phyloP scores from a whole-genome alignment of 2,888 invertebrate genomes.

The Scaptomyza caliginosa region DNA sequence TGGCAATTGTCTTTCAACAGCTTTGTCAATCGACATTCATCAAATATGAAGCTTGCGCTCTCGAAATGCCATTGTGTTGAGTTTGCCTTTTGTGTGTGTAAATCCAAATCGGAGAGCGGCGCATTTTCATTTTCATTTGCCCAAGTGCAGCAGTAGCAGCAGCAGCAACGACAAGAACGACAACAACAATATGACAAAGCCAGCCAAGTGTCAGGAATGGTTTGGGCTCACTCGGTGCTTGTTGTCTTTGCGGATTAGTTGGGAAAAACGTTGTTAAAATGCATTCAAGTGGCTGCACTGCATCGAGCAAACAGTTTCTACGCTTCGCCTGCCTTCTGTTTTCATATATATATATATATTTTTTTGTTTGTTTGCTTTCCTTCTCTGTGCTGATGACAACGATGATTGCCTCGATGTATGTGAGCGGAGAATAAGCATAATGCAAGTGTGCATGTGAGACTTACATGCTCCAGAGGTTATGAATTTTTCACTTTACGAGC shows the following conservation, averaged over 20 bases:
- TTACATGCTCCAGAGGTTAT: slow-evolving; percentile 9
- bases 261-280: slow-evolving; percentile 55
- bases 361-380: slow-evolving; percentile 16
- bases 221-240: slow-evolving; percentile 26
- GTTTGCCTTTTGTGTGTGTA: slow-evolving; percentile 56
- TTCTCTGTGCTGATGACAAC: slow-evolving; percentile 12
- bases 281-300: slow-evolving; percentile 69
- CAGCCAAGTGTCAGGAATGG: slow-evolving; percentile 47
- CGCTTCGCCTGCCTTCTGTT: not conserved
- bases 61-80: slow-evolving; percentile 21
- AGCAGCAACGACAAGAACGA: not conserved
- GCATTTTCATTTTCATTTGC: slow-evolving; percentile 54
- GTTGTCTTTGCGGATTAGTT: slow-evolving; percentile 72
- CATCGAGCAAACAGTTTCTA: slow-evolving; percentile 36
- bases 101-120: slow-evolving; percentile 50
- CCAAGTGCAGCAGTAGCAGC: slow-evolving; percentile 25
- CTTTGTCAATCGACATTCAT: slow-evolving; percentile 34
- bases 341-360: not conserved
- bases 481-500: slow-evolving; percentile 24
- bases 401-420: slow-evolving; percentile 29
- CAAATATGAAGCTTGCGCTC: slow-evolving; percentile 21
- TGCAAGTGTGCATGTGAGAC: not conserved
- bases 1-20: slow-evolving; percentile 59
- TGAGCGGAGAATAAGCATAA: slow-evolving; percentile 9
- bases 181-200: slow-evolving; percentile 30